Evolutionary conservation across 1,140 invertebrate species (phyloP).

Genomic region (Sinella curviseta): DNA sequence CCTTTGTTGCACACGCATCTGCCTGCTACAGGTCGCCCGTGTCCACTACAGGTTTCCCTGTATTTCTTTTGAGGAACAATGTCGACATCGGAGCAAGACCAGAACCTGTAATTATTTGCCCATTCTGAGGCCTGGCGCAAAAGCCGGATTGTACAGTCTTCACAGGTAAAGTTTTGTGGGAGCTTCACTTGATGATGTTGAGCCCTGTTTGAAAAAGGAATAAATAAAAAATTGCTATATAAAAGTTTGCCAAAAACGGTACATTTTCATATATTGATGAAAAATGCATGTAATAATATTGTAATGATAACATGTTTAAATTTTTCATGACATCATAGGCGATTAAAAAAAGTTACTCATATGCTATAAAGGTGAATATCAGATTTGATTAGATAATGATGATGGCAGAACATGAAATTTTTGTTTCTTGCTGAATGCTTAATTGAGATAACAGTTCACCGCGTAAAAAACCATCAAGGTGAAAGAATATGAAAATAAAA

Average conservation of each 20-base stretch:
- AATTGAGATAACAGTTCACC: no score
- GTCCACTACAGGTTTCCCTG: conserved; percentile 77
- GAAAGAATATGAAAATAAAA: no score
- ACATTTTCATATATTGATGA: neutral
- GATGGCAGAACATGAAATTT: no score
- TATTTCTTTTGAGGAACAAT: conserved; percentile 65
- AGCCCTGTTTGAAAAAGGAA: conserved; percentile 62
- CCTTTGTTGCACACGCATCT: conserved; percentile 52
- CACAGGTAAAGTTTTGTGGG: conserved; percentile 78
- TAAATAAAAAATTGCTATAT: neutral
- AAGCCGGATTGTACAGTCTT: conserved; percentile 84
- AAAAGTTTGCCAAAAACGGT: conserved; percentile 22
- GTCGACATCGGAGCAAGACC: conserved; percentile 93
- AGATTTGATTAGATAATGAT: no score
- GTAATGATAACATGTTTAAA: neutral
- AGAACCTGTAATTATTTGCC: conserved; percentile 80
- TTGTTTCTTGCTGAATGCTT: no score
- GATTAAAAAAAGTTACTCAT: no score
- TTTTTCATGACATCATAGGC: no score
- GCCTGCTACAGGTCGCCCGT: conserved; percentile 73
- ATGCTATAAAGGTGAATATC: no score
- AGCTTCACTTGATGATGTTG: conserved; percentile 76
- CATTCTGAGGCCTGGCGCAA: conserved; percentile 87
- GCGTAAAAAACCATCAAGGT: no score
- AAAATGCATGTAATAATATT: neutral